Conservation (phyloP, 2,113 vertebrate genomes). For the Neotragus pygmaeus region DNA sequence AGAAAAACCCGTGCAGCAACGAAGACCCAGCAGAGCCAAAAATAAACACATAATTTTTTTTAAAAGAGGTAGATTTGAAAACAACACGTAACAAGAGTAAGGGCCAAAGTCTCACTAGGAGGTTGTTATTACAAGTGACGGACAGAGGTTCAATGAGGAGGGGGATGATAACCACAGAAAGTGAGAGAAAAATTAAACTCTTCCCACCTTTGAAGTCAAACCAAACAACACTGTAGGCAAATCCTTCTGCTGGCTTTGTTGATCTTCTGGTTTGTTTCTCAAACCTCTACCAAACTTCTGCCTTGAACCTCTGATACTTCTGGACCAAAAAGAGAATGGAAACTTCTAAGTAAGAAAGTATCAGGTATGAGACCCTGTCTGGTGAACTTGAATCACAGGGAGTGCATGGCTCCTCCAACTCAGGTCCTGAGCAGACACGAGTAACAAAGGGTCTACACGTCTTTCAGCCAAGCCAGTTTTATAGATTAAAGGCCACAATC, state of each 20-base stretch:
- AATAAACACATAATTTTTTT: background rate
- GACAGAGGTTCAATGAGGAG: background rate
- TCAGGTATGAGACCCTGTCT: background rate
- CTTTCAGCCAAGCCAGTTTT: constrained; percentile 23
- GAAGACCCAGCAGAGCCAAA: background rate
- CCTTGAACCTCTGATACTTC: background rate
- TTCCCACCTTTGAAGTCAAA: background rate
- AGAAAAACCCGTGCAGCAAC: background rate
- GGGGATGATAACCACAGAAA: background rate
- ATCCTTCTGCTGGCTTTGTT: background rate
- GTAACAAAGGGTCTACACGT: background rate
- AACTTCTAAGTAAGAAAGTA: background rate
- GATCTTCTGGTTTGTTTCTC: constrained; percentile 20
- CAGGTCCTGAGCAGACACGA: background rate
- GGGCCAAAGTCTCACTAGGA: background rate
- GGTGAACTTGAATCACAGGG: background rate
- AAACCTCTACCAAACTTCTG: constrained; percentile 4
- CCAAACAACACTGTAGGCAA: background rate
- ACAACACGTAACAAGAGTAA: background rate
- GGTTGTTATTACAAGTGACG: background rate
- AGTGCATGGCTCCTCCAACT: background rate
- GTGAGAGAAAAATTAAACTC: background rate
- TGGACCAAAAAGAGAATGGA: background rate
- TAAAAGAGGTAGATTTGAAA: background rate
- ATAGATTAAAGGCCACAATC: background rate